Base-by-base conservation (phyloP, 1,140 invertebrate species). In the Temnothorax longispinosus region DNA sequence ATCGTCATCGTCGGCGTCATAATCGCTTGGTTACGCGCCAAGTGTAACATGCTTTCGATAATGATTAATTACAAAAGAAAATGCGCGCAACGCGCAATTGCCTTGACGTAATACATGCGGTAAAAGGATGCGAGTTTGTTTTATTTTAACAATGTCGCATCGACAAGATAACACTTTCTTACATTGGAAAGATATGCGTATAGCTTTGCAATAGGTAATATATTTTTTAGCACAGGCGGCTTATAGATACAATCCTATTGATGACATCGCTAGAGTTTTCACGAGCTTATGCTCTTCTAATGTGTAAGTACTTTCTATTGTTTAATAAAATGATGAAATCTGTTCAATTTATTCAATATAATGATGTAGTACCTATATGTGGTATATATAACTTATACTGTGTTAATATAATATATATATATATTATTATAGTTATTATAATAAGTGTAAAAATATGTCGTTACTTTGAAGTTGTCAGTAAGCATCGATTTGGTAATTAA, bases 1-100 rank as follows among this genome's bases (percentile, higher is more conserved):
- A 76, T 85, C 88, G 86, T 90, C 89, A 86, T 81, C 88, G 47
- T 76, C 65, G 21, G 65, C 87, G 64, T 90, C 89, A 78, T 78
- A 78, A 56, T 90, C 58, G 80, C 72, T 76, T 77, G 80, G 84
- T 90, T 90, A 88, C 41, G 82, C 72, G 82, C 88, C 71, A 91
- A 80, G 7, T 82, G 58, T 78, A 88, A 74, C 60, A 78, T 56
- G 32, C 64, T 86, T 90, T 86, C 69, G 71, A 90, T 75, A 65
- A 88, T 52, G 65, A 88, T 90, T 62, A 74, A 90, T 88, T 71
- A 21, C n/a, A 75, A 77, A 62, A 54, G 56, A 87, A 82, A 87
- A 89, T 58, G 4, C 44, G 8, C 54, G 54, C 41, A 54, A 86
- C 65, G 56, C 62, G 38, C 56, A 74, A 82, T 58, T 38, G 38